These are phyloP conservation scores for Ascidia mentula DNA, from an alignment of 23 tunicate genomes.

Conservation along the genomic window DNA sequence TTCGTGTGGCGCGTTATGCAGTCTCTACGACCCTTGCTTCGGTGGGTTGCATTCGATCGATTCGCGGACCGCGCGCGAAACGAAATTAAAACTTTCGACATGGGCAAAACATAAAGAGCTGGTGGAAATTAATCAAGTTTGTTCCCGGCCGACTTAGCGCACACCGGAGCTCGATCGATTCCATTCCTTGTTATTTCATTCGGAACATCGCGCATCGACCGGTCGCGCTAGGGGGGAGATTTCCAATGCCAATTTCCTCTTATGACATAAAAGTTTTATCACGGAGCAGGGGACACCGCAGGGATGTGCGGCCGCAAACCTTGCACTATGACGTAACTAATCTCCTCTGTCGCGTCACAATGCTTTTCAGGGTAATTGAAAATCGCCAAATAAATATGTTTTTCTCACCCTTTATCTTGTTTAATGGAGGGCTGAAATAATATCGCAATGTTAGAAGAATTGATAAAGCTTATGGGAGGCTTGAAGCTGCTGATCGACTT, in stretches of 20 bases:
- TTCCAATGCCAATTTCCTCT: conserved; percentile 1
- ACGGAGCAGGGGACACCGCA: neutral
- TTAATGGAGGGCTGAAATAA: neutral
- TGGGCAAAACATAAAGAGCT: conserved; percentile 20
- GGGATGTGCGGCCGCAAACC: neutral
- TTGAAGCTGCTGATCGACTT: neutral
- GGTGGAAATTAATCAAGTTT: conserved; percentile 54
- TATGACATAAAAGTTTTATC: conserved; percentile 10
- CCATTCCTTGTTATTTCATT: neutral
- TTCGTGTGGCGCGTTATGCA: neutral
- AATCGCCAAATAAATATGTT: neutral
- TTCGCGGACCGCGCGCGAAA: conserved; percentile 16
- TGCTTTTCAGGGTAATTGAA: neutral
- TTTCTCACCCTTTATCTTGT: too few relatives aligned
- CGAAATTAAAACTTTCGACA: conserved; percentile 63
- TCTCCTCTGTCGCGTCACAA: neutral
- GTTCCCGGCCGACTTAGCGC: conserved; percentile 4
- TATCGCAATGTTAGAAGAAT: neutral
- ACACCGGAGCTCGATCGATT: neutral
- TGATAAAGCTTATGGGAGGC: neutral
- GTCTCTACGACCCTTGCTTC: neutral
- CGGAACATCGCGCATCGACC: conserved; percentile 9
- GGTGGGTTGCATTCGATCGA: neutral
- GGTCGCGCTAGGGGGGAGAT: neutral
- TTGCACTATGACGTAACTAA: neutral